Base-by-base conservation (phyloP, 2,113 vertebrate species). In the Athene cunicularia region DNA sequence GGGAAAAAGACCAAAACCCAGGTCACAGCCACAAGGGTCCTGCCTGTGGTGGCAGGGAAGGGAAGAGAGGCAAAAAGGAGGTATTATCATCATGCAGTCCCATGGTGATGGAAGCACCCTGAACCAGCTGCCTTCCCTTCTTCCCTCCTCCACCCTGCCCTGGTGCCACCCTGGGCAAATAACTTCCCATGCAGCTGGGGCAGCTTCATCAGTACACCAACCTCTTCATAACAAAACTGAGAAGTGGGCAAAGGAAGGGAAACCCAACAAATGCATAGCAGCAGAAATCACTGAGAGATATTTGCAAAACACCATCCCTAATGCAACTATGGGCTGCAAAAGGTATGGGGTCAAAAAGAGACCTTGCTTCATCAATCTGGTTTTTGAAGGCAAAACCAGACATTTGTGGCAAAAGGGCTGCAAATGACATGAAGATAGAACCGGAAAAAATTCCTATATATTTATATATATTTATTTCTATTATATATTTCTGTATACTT, bases 41-140 rank as follows among this genome's bases (percentile, higher is more conserved):
- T 68, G 66, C 27, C 41, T 59, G 81, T 1, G 4, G 23, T 53
- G 41, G 13, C 41, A 81, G 11, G 62, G 47, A 24, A 19, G 20
- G 8, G 37, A 64, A 62, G 37, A 45, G 52, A 83, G 39, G 58
- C 26, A 37, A 35, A 87, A 43, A 77, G 18, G n/a, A 84, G 32
- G 14, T 43, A n/a, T 37, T 50, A 21, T 55, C 33, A 76, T n/a
- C 5, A 0, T 3, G 21, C 2, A 26, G 41, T 49, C 17, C 55
- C 0, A 0, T 9, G 37, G 32, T 8, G 37, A 86, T 32, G 45
- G 33, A 24, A 41, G 43, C 0, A 2, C 3, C 47, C 52, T 49
- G 19, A 16, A 8, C 28, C 19, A 2, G 24, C 17, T 64, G 45
- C 47, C 41, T 82, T 59, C 62, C 49, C 37, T 59, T 85, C 52